Percentiles rank a stretch among this genome's conserved stretches.
Conservation (phyloP, 1,140 invertebrate genomes). For the Platorchestia sp. region DNA sequence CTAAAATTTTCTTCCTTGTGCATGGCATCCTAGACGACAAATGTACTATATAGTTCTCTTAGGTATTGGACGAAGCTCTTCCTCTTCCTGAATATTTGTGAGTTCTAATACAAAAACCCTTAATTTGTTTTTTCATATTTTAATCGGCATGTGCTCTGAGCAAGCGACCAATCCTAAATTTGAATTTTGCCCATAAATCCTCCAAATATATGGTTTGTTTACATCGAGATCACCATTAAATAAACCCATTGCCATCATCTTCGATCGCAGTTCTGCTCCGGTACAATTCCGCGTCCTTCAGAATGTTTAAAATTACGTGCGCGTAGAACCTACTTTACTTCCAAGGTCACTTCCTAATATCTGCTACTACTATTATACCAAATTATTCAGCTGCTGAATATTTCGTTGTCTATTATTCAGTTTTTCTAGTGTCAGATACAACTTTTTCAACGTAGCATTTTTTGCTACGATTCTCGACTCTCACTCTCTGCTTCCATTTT, state of each 20-base stretch:
- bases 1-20: not conserved
- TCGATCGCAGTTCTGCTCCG: not conserved
- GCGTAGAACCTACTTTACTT: not conserved
- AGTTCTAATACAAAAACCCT: not conserved
- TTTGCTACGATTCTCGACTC: too few species aligned
- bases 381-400: too few species aligned
- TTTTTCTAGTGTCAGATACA: too few species aligned
- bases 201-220: not conserved
- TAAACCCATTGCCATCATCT: not conserved
- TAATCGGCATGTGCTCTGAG: too few species aligned
- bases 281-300: not conserved
- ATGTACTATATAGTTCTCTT: not conserved
- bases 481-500: too few species aligned
- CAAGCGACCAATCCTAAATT: not conserved
- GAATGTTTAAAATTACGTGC: not conserved
- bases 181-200: not conserved
- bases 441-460: too few species aligned
- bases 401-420: too few species aligned
- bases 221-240: not conserved
- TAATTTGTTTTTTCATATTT: not conserved
- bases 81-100: not conserved
- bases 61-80: not conserved
- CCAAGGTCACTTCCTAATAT: too few species aligned
- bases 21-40: not conserved
- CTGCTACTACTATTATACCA: too few species aligned